Evolutionary conservation across 2,888 invertebrate species (phyloP), one percentile per base, ranked within the genome.

Genomic region (Drosophila planitibia): DNA sequence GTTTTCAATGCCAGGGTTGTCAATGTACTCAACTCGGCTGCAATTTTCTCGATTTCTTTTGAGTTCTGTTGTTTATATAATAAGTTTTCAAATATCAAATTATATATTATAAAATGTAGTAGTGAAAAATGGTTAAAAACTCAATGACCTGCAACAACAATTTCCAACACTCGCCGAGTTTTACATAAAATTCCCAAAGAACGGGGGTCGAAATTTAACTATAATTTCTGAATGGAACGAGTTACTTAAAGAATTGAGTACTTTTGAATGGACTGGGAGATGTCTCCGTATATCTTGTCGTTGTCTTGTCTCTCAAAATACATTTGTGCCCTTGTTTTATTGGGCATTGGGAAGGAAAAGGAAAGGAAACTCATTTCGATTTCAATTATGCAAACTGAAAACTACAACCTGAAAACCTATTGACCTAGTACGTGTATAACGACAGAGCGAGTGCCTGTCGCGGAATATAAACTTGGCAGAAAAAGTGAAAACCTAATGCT

Each of bases 331-430:
- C 30, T n/a, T 12, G 19, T 30, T 30, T 52, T 30, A 30, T n/a
- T 30, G n/a, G 19, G 30, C 30, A 30, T 30, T n/a, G 30, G 12
- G 10, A 14, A 22, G 22, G 52, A 22, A 66, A 55, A 16, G 47
- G 7, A 49, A 53, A 62, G 63, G 63, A 64, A 64, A 51, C 74
- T 79, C 82, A 85, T 85, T 82, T 85, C 85, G 75, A 87, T 82
- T 84, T 87, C 85, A 82, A 79, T 79, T 82, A 82, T 76, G 74
- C 70, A 72, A 63, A 30, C 32, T 51, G 69, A 57, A 74, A 70
- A 73, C 75, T 76, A 59, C 30, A 71, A 63, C 41, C 72, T 64
- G 71, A 60, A 64, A 79, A 59, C 74, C 78, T 52, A 79, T 79
- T 79, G 79, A 79, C 78, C 78, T 79, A 74, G 74, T 72, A 71